A percentile compares a stretch with the other conserved stretches of the same genome.
phyloP scores from a whole-genome alignment of 2,113 vertebrate genomes.

The Hiodon tergisus region DNA sequence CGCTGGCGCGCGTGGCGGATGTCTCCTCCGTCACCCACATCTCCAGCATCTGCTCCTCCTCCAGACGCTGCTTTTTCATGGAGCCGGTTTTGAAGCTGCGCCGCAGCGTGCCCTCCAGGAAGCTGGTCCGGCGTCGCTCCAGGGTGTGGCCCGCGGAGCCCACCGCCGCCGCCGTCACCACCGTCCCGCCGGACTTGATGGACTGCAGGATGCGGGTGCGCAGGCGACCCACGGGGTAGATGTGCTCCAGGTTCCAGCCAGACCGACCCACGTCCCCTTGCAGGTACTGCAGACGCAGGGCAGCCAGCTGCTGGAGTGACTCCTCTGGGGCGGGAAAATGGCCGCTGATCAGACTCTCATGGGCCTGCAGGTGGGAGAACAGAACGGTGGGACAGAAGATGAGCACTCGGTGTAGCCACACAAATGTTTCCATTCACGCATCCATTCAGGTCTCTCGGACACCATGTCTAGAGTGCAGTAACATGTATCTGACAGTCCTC shows the following conservation, averaged over 20 bases:
- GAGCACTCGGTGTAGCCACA: no score
- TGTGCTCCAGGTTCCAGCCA: constrained; percentile 73
- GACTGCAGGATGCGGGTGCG: constrained; percentile 81
- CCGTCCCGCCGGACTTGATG: constrained; percentile 69
- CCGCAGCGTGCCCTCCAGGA: constrained; percentile 80
- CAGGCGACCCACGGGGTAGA: constrained; percentile 80
- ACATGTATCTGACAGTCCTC: no score
- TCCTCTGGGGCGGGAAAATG: constrained; percentile 88
- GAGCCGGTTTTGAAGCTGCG: constrained; percentile 84
- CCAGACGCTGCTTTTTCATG: constrained; percentile 81
- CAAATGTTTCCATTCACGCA: no score
- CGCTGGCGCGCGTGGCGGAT: constrained; percentile 78
- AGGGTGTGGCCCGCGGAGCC: constrained; percentile 48
- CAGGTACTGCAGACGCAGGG: constrained; percentile 83
- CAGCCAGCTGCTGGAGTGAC: constrained; percentile 79
- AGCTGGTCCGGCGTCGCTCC: constrained; percentile 80
- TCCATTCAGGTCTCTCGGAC: no score
- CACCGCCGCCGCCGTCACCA: constrained; percentile 41
- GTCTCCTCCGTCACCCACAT: constrained; percentile 93
- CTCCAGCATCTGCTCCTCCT: constrained; percentile 89
- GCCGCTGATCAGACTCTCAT: constrained; percentile 83
- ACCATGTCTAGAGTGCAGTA: no score
- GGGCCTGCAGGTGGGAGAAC: constrained; percentile 61
- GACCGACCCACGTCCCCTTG: constrained; percentile 74
- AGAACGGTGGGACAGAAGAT: not conserved